Percentiles rank a stretch among this genome's conserved stretches.
These are phyloP conservation scores for Drosophila nebulosa DNA, from an alignment of 1,140 invertebrate species.

Conservation along the genomic window DNA sequence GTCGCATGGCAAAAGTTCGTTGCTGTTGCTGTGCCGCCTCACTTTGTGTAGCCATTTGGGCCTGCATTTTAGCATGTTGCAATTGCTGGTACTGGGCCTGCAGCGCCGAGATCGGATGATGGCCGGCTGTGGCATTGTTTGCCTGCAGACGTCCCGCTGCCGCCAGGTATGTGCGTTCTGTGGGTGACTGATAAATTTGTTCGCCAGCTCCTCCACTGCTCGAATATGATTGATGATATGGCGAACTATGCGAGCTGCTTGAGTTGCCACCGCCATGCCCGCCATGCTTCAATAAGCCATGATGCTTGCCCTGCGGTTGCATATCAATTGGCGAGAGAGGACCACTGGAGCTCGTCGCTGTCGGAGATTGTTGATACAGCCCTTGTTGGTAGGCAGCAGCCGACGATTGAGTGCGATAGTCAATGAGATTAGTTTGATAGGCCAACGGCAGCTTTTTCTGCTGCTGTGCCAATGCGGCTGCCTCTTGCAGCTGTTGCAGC, in stretches of 20 bases:
- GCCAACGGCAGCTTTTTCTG: conserved; percentile 81
- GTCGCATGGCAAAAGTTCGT: conserved; percentile 84
- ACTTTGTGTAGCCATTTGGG: conserved; percentile 84
- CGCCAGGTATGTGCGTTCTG: conserved; percentile 79
- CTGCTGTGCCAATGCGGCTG: conserved; percentile 54
- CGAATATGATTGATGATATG: conserved; percentile 74
- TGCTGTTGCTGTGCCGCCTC: conserved; percentile 84
- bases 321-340: conserved; percentile 73
- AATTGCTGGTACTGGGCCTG: conserved; percentile 83
- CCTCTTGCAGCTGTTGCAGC: conserved; percentile 81
- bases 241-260: conserved; percentile 73
- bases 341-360: conserved; percentile 63
- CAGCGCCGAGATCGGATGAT: conserved; percentile 81
- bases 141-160: conserved; percentile 81
- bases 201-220: conserved; percentile 60
- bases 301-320: conserved; percentile 75
- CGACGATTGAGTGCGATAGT: conserved; percentile 74
- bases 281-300: conserved; percentile 58
- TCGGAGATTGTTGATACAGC: conserved; percentile 71
- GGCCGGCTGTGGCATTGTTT: conserved; percentile 79
- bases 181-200: conserved; percentile 76
- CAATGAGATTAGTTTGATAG: conserved; percentile 70
- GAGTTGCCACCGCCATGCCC: conserved; percentile 46
- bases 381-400: conserved; percentile 71
- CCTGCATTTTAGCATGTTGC: conserved; percentile 84